Conservation (phyloP, 1,140 invertebrate species). For the Temnothorax curvispinosus region DNA sequence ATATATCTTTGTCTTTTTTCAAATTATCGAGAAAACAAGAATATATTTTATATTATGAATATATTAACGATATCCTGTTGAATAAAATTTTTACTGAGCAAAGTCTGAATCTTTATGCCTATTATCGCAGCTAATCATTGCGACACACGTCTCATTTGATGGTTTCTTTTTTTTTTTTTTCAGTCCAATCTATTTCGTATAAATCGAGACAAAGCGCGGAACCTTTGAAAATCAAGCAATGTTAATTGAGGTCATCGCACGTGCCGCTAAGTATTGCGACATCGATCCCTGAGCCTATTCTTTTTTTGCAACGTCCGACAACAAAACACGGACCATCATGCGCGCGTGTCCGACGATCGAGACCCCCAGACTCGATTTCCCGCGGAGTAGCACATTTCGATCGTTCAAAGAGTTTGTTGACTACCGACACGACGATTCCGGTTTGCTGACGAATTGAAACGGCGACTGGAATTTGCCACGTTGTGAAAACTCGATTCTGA, state of each 20-base stretch:
- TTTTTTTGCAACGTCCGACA: slow-evolving; percentile 14
- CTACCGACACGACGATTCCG: slow-evolving; percentile 22
- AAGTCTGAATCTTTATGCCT: background rate
- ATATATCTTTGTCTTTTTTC: no score
- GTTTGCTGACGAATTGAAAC: slow-evolving; percentile 37
- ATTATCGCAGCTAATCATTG: background rate
- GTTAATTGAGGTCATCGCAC: background rate
- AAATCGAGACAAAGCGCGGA: background rate
- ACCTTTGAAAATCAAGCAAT: background rate
- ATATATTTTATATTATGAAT: no score
- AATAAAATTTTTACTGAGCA: background rate
- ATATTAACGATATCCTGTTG: no score
- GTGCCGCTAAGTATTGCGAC: slow-evolving; percentile 19
- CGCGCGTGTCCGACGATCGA: background rate
- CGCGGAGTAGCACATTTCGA: slow-evolving; percentile 23
- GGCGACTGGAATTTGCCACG: slow-evolving; percentile 7
- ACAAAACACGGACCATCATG: background rate
- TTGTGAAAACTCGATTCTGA: slow-evolving; percentile 11
- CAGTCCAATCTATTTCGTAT: background rate
- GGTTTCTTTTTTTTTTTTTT: background rate
- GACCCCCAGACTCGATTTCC: background rate
- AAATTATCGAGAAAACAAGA: no score
- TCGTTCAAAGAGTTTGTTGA: background rate
- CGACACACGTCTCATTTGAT: background rate
- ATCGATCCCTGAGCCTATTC: background rate